A percentile compares a stretch with the other conserved stretches of the same genome.
Evolutionary conservation across 2,797 vertebrate species (phyloP).

Genomic region (Capromys pilorides): DNA sequence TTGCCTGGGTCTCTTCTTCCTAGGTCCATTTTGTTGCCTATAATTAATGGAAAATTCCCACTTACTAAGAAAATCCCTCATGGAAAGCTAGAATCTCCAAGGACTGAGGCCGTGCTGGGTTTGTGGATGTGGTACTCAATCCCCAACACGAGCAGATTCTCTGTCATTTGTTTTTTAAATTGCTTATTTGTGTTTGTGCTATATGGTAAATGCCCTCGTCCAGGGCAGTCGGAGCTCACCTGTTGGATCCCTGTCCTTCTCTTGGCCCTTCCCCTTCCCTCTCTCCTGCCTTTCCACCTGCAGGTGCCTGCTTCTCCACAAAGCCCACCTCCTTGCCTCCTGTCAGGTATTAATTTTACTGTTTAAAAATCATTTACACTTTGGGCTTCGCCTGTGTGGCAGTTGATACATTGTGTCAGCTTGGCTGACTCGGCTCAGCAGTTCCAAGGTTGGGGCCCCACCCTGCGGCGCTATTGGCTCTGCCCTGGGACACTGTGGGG

Average conservation of each 20-base stretch:
- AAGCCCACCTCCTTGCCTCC: neutral
- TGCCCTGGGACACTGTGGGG: no score
- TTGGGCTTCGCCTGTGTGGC: neutral
- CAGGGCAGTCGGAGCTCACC: neutral
- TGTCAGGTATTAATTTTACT: neutral
- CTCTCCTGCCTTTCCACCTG: neutral
- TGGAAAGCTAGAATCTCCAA: neutral
- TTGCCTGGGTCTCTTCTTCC: neutral
- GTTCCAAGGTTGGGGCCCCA: no score
- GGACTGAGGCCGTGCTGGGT: no score
- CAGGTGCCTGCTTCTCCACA: neutral
- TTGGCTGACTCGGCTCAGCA: no score
- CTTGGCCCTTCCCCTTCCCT: no score
- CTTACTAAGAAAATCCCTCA: neutral
- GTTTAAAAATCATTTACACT: neutral
- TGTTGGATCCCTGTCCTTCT: no score
- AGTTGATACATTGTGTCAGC: no score
- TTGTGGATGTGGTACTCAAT: neutral
- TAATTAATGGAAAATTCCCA: neutral
- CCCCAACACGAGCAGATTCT: neutral
- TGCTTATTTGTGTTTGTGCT: neutral
- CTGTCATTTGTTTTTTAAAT: neutral
- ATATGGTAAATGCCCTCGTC: neutral
- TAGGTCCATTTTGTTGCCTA: neutral
- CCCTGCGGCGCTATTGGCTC: no score